Base-by-base conservation (phyloP, 1,140 invertebrate genomes). In the Ruditapes philippinarum region DNA sequence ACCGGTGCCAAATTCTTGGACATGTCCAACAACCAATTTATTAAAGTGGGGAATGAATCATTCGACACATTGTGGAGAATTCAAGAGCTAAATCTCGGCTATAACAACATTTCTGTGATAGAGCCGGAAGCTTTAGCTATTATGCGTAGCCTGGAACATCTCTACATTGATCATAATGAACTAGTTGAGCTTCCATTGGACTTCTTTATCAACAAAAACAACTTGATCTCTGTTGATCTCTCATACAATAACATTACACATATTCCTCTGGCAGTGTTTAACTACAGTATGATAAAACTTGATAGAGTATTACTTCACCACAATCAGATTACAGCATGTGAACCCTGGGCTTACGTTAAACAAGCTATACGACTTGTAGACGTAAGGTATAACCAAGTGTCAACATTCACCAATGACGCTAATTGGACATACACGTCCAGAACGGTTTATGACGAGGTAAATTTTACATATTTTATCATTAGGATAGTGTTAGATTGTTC, bases 351-450 rank as follows among this genome's bases (percentile, higher is more conserved):
- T 14, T 68, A 45, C 42, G 22, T 60, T 25, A 79, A 38, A 17
- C 62, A 36, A 25, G 22, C 54, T 38, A 88, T 88, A n/a, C 31
- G 19, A 2, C 4, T 68, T 33, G 14, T 87, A 0, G 74, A 88
- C 54, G 2, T 88, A 36, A n/a, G 76, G 38, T 76, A 28, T n/a
- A 89, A 89, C 51, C 82, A 82, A 25, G 90, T 92, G 1, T 87
- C 80, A 3, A 74, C 62, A 25, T 91, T 92, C 60, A 90, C 87
- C 7, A 92, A 92, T 38, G 78, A 80, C 0, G 73, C 70, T 17
- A 92, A 92, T 49, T 92, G 86, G 84, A 91, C 76, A 33, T 92
- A 92, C n/a, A 51, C 22, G 9, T 31, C 49, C 42, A 60, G 84
- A 62, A 19, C n/a, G 4, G 57, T 78, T 0, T 86, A 86, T 36